Evolutionary conservation across 2,797 vertebrate species (phyloP).

Genomic region (Gymnothorax javanicus): DNA sequence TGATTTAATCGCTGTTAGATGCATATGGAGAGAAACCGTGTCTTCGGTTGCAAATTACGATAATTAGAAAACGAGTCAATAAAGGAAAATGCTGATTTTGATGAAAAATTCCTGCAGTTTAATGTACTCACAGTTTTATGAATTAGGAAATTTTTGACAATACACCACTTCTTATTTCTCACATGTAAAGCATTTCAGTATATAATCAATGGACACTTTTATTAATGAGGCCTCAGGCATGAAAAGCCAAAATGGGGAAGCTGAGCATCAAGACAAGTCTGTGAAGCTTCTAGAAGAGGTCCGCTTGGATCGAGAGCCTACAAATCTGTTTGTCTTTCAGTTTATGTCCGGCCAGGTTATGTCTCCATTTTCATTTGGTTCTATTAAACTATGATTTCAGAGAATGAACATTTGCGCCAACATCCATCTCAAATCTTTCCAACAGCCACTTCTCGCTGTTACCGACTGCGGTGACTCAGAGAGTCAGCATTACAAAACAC

Average conservation of each 20-base stretch:
- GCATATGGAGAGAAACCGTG: too few relatives aligned
- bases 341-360: conserved; percentile 49
- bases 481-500: conserved; percentile 41
- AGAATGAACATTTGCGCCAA: conserved; percentile 42
- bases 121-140: too few relatives aligned
- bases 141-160: too few relatives aligned
- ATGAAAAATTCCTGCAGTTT: too few relatives aligned
- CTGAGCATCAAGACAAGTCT: conserved; percentile 26
- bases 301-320: conserved; percentile 60
- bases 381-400: conserved; percentile 57
- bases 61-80: too few relatives aligned
- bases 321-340: conserved; percentile 42
- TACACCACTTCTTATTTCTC: too few relatives aligned
- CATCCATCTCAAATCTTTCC: conserved; percentile 43
- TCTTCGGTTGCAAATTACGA: too few relatives aligned
- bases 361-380: conserved; percentile 57
- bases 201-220: too few relatives aligned
- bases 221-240: too few relatives aligned
- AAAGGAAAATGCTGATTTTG: too few relatives aligned
- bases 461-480: conserved; percentile 29
- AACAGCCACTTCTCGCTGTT: conserved; percentile 29
- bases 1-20: too few relatives aligned
- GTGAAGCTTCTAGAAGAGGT: conserved; percentile 56
- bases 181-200: too few relatives aligned
- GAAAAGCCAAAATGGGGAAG: not conserved